A percentile compares a stretch with the other conserved stretches of the same genome.
Conservation (phyloP, 2,888 invertebrate genomes). For the Malacosoma neustria region DNA sequence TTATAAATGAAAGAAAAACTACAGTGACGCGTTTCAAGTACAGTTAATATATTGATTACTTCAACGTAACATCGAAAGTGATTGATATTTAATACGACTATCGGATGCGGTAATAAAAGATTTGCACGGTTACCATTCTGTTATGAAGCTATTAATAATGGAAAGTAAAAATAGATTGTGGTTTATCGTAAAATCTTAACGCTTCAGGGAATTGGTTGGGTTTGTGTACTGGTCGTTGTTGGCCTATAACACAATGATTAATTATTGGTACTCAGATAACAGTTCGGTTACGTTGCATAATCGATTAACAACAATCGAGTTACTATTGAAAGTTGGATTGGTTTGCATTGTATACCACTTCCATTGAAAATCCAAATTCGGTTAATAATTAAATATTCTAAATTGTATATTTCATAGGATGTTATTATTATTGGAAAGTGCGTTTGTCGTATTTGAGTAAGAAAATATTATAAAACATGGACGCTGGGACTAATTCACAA, state of each 20-base stretch:
- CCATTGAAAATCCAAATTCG: too few relatives aligned
- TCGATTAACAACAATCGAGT: conserved; percentile 5
- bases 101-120: conserved; percentile 11
- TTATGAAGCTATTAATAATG: conserved; percentile 34
- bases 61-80: not conserved
- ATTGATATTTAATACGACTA: not conserved
- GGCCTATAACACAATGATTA: conserved; percentile 12
- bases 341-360: too few relatives aligned
- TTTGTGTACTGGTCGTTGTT: conserved; percentile 11
- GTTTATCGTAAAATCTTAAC: conserved; percentile 32
- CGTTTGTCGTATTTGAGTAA: too few relatives aligned
- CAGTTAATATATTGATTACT: too few relatives aligned
- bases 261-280: conserved; percentile 9
- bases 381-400: too few relatives aligned
- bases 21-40: too few relatives aligned
- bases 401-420: too few relatives aligned
- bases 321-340: conserved; percentile 1
- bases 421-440: too few relatives aligned
- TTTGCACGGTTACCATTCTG: conserved; percentile 23
- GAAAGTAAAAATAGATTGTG: conserved; percentile 20
- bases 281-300: conserved; percentile 12
- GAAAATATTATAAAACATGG: too few relatives aligned
- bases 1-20: too few relatives aligned
- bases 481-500: too few relatives aligned
- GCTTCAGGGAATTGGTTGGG: conserved; percentile 21